Conservation (phyloP, 2,888 invertebrate species). For the Plutella xylostella region DNA sequence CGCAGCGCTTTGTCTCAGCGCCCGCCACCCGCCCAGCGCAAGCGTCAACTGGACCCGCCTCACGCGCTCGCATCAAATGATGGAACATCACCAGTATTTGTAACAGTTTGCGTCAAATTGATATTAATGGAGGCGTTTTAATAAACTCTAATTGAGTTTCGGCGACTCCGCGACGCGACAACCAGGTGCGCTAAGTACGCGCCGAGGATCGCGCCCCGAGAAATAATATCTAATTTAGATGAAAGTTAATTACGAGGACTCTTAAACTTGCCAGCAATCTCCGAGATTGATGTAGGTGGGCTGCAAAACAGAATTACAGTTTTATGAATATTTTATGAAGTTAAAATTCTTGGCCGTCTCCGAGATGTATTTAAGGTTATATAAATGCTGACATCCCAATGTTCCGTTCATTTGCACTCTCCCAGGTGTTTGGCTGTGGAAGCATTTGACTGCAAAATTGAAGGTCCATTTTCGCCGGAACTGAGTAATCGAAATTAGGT, state of each 20-base stretch:
- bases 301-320: constrained; percentile 8
- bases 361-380: no score
- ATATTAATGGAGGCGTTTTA: constrained; percentile 71
- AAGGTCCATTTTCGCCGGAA: no score
- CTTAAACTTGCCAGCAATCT: constrained; percentile 36
- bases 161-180: constrained; percentile 68
- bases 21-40: constrained; percentile 47
- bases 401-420: no score
- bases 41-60: constrained; percentile 59
- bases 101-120: constrained; percentile 71
- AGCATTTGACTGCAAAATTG: no score
- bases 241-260: constrained; percentile 61
- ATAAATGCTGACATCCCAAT: no score
- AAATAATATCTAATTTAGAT: constrained; percentile 64
- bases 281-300: constrained; percentile 27
- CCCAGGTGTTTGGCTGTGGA: no score
- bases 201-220: constrained; percentile 60
- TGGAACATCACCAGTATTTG: constrained; percentile 69
- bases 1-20: constrained; percentile 9
- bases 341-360: no score
- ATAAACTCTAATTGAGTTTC: constrained; percentile 71
- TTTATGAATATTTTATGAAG: constrained; percentile 20
- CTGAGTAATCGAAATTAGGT: no score
- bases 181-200: constrained; percentile 66
- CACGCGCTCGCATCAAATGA: constrained; percentile 60